phyloP scores from a whole-genome alignment of 2,797 vertebrate species.

The Otolemur crassicaudatus region DNA sequence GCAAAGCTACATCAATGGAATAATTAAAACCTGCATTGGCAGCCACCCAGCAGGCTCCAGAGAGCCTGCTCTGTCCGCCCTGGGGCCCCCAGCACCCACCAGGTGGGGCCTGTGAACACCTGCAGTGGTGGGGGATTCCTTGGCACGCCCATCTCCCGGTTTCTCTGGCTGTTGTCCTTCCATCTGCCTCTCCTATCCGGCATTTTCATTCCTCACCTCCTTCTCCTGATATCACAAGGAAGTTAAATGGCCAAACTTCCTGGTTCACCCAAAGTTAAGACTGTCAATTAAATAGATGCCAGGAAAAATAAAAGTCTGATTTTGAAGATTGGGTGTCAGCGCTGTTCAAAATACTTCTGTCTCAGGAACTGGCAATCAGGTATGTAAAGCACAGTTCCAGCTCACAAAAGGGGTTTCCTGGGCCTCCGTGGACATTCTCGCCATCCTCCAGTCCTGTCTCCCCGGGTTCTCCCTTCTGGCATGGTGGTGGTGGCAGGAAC shows the following conservation, averaged over 20 bases:
- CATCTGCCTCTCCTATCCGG: background rate
- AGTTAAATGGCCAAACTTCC: slow-evolving; percentile 67
- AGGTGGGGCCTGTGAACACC: fast-evolving
- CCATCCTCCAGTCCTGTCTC: background rate
- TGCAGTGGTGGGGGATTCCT: fast-evolving
- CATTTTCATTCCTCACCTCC: slow-evolving; percentile 17
- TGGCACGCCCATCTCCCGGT: fast-evolving
- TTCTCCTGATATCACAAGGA: slow-evolving; percentile 69
- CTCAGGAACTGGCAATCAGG: background rate
- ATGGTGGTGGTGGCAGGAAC: no score
- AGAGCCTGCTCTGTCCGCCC: background rate
- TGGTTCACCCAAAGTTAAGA: slow-evolving; percentile 77
- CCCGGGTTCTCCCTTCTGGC: background rate
- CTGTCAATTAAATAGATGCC: slow-evolving; percentile 48
- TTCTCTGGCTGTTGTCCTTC: background rate
- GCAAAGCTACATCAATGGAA: background rate
- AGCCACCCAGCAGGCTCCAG: background rate
- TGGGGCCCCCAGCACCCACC: background rate
- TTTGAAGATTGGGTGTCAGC: slow-evolving; percentile 17
- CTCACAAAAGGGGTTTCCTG: background rate
- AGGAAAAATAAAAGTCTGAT: slow-evolving; percentile 14
- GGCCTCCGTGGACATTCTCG: fast-evolving
- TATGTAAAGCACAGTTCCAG: background rate
- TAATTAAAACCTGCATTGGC: background rate
- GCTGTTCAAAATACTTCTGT: background rate